Evolutionary conservation across 2,113 vertebrate species (phyloP).

Genomic region (Hyperopisus bebe): DNA sequence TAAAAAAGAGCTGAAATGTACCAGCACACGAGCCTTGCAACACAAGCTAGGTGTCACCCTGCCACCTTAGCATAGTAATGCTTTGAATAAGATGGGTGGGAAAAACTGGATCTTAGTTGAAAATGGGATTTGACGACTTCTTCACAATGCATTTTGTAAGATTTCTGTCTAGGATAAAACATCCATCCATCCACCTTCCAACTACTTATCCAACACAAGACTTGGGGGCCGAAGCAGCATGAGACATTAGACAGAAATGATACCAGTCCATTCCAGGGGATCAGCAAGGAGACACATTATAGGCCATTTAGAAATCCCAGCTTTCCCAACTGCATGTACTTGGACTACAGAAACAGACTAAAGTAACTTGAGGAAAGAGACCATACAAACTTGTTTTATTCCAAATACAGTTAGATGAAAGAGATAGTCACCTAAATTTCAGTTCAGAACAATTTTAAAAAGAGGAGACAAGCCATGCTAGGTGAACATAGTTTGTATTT

Average conservation of each 20-base stretch:
- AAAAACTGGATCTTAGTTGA: not conserved
- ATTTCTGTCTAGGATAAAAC: not conserved
- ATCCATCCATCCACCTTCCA: not conserved
- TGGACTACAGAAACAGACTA: not conserved
- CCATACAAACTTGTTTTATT: not conserved
- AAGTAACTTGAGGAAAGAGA: not conserved
- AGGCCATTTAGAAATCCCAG: not conserved
- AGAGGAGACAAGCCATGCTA: not conserved
- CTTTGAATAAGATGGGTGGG: not conserved
- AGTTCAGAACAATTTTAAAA: not conserved
- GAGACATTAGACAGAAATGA: not conserved
- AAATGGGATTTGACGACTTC: not conserved
- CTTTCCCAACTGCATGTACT: not conserved
- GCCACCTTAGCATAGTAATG: not conserved
- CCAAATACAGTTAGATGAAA: not conserved
- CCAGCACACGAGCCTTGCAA: not conserved
- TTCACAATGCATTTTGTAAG: not conserved
- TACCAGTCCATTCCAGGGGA: not conserved
- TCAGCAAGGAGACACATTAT: not conserved
- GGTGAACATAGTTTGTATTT: not conserved
- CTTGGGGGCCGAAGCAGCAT: not conserved
- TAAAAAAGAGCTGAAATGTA: not conserved
- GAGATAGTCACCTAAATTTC: not conserved
- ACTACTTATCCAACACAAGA: not conserved
- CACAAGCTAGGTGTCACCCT: not conserved